Conservation (phyloP, 2,888 invertebrate species). For the Teinopalpus imperialis region DNA sequence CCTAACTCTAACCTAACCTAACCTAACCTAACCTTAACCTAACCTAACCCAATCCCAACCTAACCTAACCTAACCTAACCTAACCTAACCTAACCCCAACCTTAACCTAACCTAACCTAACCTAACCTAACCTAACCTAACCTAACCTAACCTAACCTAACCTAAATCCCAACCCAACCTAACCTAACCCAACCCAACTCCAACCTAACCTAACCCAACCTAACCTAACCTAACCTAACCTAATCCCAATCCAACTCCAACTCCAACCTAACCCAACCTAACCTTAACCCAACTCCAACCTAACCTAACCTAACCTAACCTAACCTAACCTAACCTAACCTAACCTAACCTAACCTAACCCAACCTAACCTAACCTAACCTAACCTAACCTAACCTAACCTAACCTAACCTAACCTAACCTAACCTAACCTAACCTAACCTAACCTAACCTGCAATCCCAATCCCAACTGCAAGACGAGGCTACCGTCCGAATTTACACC, state of each 20-base stretch:
- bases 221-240: too few species aligned
- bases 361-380: slow-evolving; percentile 27
- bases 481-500: slow-evolving; percentile 26
- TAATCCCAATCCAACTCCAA: too few species aligned
- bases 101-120: slow-evolving; percentile 29
- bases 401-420: slow-evolving; percentile 28
- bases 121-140: slow-evolving; percentile 27
- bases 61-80: too few species aligned
- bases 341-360: slow-evolving; percentile 28
- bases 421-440: slow-evolving; percentile 30
- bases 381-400: slow-evolving; percentile 26
- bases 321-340: slow-evolving; percentile 31
- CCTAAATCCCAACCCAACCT: too few species aligned
- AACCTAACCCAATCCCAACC: too few species aligned
- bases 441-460: slow-evolving; percentile 7
- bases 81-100: too few species aligned
- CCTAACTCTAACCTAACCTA: too few species aligned
- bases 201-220: slow-evolving; percentile 5
- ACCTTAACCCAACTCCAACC: too few species aligned
- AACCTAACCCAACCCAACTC: slow-evolving; percentile 4
- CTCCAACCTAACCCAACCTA: slow-evolving; percentile 28
- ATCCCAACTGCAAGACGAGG: slow-evolving; percentile 36
- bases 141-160: slow-evolving; percentile 19
- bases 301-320: slow-evolving; percentile 31
- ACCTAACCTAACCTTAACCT: too few species aligned